Conservation (phyloP, 2,797 vertebrate genomes). For the Heliangelus exortis region DNA sequence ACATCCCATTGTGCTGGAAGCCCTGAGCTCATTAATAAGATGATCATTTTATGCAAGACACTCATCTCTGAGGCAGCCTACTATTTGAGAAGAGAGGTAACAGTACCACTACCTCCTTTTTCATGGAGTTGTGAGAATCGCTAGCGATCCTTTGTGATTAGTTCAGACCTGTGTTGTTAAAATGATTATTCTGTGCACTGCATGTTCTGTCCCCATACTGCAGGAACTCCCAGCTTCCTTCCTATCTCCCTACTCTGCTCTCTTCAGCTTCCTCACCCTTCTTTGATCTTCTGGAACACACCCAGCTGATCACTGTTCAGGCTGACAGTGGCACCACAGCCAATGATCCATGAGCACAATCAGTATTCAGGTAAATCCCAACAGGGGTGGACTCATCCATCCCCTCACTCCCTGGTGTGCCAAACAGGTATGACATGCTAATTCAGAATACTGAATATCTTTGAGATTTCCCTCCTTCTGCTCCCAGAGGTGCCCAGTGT, state of each 20-base stretch:
- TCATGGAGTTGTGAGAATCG: not conserved
- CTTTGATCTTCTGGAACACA: not conserved
- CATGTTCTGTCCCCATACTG: not conserved
- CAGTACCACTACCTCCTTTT: not conserved
- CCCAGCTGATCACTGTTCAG: not conserved
- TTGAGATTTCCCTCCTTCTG: not conserved
- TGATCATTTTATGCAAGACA: not conserved
- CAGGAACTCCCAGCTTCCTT: not conserved
- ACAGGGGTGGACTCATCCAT: not conserved
- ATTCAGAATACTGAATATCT: not conserved
- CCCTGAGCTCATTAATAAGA: not conserved
- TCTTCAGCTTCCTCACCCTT: not conserved
- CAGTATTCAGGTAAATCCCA: not conserved
- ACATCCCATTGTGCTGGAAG: not conserved
- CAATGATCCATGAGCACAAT: rapidly evolving
- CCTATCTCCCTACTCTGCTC: not conserved
- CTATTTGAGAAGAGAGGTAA: not conserved
- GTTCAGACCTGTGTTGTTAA: not conserved
- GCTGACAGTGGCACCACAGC: not conserved
- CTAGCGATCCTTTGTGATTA: not conserved
- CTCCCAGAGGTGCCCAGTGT: not conserved
- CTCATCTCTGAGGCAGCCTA: not conserved
- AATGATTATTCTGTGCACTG: not conserved
- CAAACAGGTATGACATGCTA: rapidly evolving
- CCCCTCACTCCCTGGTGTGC: not conserved